Evolutionary conservation across 37 sponge, comb jelly and placozoan species (phyloP).

Genomic region (Aphrocallistes beatrix): DNA sequence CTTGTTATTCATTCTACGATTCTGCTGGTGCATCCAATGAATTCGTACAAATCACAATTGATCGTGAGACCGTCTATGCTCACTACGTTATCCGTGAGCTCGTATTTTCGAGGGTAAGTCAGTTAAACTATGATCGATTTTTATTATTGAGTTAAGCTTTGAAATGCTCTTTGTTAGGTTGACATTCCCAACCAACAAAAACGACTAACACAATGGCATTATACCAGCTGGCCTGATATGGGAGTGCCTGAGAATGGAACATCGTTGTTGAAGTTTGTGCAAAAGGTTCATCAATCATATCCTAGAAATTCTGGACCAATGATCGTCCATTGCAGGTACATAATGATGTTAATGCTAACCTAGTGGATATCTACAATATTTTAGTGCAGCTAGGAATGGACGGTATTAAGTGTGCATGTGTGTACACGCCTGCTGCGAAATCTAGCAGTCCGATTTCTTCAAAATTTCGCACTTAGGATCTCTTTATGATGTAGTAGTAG

Average conservation of each 20-base stretch:
- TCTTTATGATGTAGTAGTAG: too few relatives aligned
- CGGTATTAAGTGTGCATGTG: too few relatives aligned
- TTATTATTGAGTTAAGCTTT: background rate
- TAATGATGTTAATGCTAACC: background rate
- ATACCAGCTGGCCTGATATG: conserved; percentile 84
- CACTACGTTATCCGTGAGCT: background rate
- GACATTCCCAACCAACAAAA: conserved; percentile 10
- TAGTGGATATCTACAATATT: background rate
- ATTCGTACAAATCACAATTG: background rate
- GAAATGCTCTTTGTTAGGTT: background rate
- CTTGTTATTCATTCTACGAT: background rate
- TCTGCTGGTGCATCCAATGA: background rate
- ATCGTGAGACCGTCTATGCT: background rate
- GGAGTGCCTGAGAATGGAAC: conserved; percentile 80
- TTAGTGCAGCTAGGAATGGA: too few relatives aligned
- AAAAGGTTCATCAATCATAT: conserved; percentile 41
- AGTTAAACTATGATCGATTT: background rate
- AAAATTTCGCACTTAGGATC: too few relatives aligned
- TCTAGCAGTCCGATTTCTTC: too few relatives aligned
- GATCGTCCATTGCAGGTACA: conserved; percentile 84
- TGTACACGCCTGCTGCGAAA: too few relatives aligned
- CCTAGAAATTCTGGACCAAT: conserved; percentile 59
- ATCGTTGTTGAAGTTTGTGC: conserved; percentile 63
- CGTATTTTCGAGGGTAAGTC: conserved; percentile 25
- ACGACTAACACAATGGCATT: conserved; percentile 68